Conservation (phyloP, 2,888 invertebrate genomes). For the Diarsia mendica region DNA sequence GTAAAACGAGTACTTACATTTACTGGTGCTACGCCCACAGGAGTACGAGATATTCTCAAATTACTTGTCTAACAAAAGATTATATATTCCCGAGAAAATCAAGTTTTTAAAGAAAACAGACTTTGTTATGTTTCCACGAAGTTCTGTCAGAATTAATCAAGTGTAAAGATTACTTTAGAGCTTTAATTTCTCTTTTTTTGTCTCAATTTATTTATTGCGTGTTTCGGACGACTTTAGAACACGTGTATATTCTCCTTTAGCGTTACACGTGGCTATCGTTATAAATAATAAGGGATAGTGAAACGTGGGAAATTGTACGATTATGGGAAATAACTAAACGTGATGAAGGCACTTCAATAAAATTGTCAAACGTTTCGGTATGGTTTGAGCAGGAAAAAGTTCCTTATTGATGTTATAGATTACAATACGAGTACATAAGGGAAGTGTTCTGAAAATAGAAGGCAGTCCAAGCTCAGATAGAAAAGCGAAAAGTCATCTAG, state of each 20-base stretch:
- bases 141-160: constrained; percentile 21
- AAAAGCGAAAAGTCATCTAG: too few species aligned
- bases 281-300: background rate
- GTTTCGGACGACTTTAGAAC: background rate
- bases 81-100: background rate
- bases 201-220: background rate
- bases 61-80: background rate
- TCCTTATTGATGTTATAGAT: background rate
- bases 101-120: constrained; percentile 3
- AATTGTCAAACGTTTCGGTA: background rate
- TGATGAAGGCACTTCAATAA: background rate
- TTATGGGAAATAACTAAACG: background rate
- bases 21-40: background rate
- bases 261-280: background rate
- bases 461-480: too few species aligned
- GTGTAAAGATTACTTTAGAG: constrained; percentile 14
- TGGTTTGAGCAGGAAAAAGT: background rate
- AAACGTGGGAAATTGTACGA: background rate
- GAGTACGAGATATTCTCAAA: background rate
- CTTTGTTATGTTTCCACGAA: background rate
- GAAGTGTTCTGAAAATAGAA: background rate
- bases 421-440: too few species aligned
- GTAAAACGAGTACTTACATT: too few species aligned
- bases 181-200: background rate
- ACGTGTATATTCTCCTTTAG: background rate